Evolutionary conservation across 2,888 invertebrate species (phyloP).

Genomic region (Spicauda simplicius): DNA sequence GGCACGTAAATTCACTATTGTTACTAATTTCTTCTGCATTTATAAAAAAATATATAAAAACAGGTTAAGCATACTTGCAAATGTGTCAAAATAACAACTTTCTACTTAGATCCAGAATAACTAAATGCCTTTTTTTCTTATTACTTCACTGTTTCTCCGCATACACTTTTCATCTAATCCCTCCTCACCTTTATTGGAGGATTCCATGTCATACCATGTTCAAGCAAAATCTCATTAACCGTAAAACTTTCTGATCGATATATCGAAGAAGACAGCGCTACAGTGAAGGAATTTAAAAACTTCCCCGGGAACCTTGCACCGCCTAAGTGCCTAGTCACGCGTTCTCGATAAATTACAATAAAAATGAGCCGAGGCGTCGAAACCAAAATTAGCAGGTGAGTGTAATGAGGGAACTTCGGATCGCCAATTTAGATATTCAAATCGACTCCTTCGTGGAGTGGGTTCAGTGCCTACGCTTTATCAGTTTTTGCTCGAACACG

Average conservation of each 20-base stretch:
- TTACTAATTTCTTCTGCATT: too few relatives aligned
- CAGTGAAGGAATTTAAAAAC: slow-evolving; percentile 12
- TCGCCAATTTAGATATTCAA: slow-evolving; percentile 84
- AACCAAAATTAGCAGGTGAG: slow-evolving; percentile 46
- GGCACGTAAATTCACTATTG: too few relatives aligned
- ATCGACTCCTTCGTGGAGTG: slow-evolving; percentile 48
- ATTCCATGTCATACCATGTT: slow-evolving; percentile 1
- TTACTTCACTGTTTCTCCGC: too few relatives aligned
- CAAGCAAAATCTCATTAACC: slow-evolving; percentile 18
- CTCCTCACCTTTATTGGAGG: neutral
- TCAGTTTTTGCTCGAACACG: neutral
- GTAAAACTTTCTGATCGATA: slow-evolving; percentile 28
- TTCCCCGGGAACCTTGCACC: slow-evolving; percentile 47
- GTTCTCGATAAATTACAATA: slow-evolving; percentile 78
- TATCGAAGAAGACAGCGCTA: slow-evolving; percentile 11
- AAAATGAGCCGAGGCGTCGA: slow-evolving; percentile 66
- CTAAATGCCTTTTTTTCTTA: too few relatives aligned
- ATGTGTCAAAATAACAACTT: too few relatives aligned
- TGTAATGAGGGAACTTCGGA: slow-evolving; percentile 72
- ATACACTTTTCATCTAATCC: neutral
- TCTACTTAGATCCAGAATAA: too few relatives aligned
- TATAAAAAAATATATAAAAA: too few relatives aligned
- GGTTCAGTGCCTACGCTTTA: neutral
- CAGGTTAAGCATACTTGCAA: too few relatives aligned
- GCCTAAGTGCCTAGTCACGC: slow-evolving; percentile 74